phyloP scores from a whole-genome alignment of 2,888 invertebrate genomes.

The Apamea monoglypha region DNA sequence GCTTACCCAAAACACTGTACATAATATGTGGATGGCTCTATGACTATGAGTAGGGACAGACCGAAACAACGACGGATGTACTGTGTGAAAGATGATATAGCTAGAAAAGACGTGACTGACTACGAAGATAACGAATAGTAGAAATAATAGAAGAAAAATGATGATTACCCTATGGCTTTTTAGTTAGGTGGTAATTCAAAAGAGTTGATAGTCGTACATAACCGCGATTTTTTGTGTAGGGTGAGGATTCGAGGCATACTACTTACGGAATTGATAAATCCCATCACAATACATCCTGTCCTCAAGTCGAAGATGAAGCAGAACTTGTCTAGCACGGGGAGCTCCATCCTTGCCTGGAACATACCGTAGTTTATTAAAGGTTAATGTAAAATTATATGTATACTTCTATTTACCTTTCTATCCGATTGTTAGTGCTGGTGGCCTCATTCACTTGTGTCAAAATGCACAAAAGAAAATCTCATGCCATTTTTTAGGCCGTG shows the following conservation, averaged over 20 bases:
- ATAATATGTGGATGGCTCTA: no score
- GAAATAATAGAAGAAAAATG: neutral
- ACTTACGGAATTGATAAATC: conserved; percentile 84
- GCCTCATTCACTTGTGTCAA: neutral
- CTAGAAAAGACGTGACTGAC: neutral
- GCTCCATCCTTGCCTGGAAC: conserved; percentile 83
- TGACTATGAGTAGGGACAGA: neutral
- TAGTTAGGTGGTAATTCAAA: neutral
- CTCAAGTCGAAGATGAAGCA: conserved; percentile 84
- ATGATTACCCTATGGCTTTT: no score
- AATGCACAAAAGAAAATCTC: neutral
- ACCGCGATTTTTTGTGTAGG: neutral
- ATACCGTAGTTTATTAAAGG: neutral
- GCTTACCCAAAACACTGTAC: no score
- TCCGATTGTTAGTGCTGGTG: no score
- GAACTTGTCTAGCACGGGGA: conserved; percentile 86
- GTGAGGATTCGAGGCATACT: neutral
- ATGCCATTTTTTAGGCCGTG: no score
- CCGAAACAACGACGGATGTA: neutral
- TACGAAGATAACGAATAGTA: neutral
- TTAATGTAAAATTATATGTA: no score
- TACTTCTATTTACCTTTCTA: neutral
- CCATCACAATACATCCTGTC: conserved; percentile 85
- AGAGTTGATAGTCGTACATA: neutral
- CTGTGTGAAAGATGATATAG: neutral